phyloP scores from a whole-genome alignment of 1,140 invertebrate genomes.

The Orchesella cincta region DNA sequence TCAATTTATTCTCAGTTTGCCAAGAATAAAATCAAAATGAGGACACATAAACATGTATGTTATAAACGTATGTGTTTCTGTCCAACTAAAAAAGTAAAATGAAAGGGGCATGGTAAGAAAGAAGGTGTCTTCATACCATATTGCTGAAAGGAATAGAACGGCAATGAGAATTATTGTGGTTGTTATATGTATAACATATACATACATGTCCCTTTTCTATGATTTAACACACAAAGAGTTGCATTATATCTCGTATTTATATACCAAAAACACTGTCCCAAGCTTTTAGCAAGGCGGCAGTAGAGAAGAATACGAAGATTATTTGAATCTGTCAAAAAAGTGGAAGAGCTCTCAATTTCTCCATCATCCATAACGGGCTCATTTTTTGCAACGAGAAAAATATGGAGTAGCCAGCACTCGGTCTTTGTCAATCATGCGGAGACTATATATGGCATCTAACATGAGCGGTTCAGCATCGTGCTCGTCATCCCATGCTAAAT shows the following conservation, averaged over 20 bases:
- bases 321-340: conserved; percentile 15
- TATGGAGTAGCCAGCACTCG: too few species aligned
- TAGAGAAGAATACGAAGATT: not conserved
- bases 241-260: too few species aligned
- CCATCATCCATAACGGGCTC: not conserved
- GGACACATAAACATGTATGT: not conserved
- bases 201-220: too few species aligned
- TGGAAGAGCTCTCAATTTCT: not conserved
- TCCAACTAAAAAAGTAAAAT: not conserved
- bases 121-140: too few species aligned
- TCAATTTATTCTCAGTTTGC: conserved; percentile 8
- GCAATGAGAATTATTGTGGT: too few species aligned
- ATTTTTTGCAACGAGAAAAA: not conserved
- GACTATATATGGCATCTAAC: not conserved
- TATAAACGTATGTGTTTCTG: not conserved
- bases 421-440: not conserved
- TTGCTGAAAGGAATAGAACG: too few species aligned
- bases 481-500: not conserved
- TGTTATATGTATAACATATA: too few species aligned
- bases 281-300: not conserved
- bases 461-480: not conserved
- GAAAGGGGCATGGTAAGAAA: not conserved
- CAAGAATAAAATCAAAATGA: conserved; percentile 18
- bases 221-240: too few species aligned
- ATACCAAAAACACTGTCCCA: not conserved